These are phyloP conservation scores for Gymnorhina tibicen DNA, from an alignment of 2,113 vertebrate genomes.

Conservation along the genomic window DNA sequence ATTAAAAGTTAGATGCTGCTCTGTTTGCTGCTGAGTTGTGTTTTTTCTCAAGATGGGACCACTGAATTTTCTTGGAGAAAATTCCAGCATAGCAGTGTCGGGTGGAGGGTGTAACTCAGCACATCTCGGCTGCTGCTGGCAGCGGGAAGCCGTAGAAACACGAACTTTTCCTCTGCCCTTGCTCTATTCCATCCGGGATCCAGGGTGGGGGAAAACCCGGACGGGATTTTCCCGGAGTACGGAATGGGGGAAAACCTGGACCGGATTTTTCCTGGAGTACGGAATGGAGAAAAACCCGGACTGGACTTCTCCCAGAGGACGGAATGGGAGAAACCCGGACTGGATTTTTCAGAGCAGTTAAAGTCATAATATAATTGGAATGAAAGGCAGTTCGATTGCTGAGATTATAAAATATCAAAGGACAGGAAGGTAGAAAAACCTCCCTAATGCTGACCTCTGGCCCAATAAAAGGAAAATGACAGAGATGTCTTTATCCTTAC, in stretches of 20 bases:
- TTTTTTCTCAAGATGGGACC: neutral
- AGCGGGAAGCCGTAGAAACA: neutral
- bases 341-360: neutral
- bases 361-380: neutral
- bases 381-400: neutral
- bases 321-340: too few relatives aligned
- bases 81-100: neutral
- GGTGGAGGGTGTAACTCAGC: neutral
- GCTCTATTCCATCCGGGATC: neutral
- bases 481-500: neutral
- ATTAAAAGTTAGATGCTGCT: neutral
- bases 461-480: neutral
- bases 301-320: too few relatives aligned
- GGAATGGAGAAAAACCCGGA: neutral
- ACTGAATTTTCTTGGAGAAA: neutral
- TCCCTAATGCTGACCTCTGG: neutral
- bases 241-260: too few relatives aligned
- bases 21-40: neutral
- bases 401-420: neutral
- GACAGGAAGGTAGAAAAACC: neutral
- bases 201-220: neutral
- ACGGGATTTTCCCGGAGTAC: too few relatives aligned
- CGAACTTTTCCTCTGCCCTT: neutral
- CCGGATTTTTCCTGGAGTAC: neutral
- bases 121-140: neutral